Base-by-base conservation (phyloP, 2,888 invertebrate species). In the Ormyrus pomaceus region DNA sequence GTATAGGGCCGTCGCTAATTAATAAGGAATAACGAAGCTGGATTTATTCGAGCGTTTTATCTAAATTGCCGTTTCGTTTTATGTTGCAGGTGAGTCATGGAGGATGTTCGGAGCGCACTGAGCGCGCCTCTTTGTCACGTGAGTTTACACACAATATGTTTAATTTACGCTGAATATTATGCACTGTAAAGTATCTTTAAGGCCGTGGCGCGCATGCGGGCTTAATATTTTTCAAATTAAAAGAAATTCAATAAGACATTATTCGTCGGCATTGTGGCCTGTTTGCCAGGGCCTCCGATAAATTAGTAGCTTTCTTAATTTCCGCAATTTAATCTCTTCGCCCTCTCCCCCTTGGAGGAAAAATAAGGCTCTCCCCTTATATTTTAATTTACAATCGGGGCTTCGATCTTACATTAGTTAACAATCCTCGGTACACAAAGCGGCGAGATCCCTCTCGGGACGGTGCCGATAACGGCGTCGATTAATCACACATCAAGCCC, bases 401-500 rank as follows among this genome's bases (percentile, higher is more conserved):
- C 11, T n/a, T 61, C 19, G 10, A n/a, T 51, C 4, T 53, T 72
- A 45, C 45, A 56, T 46, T 62, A 51, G 61, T 53, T 8, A 34
- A 11, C 34, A 58, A 46, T 64, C 64, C 55, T 48, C 45, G 56
- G 58, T 74, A 13, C 13, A 62, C 34, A 34, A 34, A 34, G 34
- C 34, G 34, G 34, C 34, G 34, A 34, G 61, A 62, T 61, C 62
- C 62, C n/a, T 46, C 55, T 48, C 71, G 46, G 50, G 61, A 69
- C 61, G 34, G n/a, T 50, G 62, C 34, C n/a, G 45, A 71, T 50
- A 71, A 72, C 53, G 53, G 34, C 72, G 56, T 51, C 75, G 81
- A 81, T 78, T 72, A 81, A 81, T 81, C 81, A 71, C 34, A 34
- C 74, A 77, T 73, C 76, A 34, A 34, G 66, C n/a, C n/a, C 48